A percentile compares a stretch with the other conserved stretches of the same genome.
These are phyloP conservation scores for Dorcus parallelipipedus DNA, from an alignment of 2,888 invertebrate species.

Conservation along the genomic window DNA sequence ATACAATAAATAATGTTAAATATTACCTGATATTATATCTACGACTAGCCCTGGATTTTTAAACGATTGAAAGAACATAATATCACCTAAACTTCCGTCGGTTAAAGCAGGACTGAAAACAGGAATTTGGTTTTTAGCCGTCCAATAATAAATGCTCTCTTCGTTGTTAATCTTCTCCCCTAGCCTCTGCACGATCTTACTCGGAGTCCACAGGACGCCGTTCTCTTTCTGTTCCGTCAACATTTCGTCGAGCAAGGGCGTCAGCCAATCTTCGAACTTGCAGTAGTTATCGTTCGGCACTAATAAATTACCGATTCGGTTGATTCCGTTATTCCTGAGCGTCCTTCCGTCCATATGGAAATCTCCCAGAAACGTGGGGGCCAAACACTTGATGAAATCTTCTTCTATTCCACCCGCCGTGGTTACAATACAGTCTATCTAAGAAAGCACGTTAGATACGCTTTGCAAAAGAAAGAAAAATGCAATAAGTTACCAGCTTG, in stretches of 20 bases:
- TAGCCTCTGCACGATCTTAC: constrained; percentile 76
- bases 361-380: constrained; percentile 90
- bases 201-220: constrained; percentile 85
- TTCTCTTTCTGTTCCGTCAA: constrained; percentile 78
- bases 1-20: not conserved
- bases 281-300: constrained; percentile 99
- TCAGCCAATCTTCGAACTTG: constrained; percentile 95
- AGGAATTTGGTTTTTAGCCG: constrained; percentile 93
- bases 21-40: constrained; percentile 80
- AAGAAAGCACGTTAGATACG: constrained; percentile 20
- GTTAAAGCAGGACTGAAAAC: constrained; percentile 97
- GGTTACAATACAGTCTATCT: constrained; percentile 94
- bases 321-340: constrained; percentile 82
- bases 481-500: constrained; percentile 58
- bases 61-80: constrained; percentile 97
- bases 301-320: constrained; percentile 82
- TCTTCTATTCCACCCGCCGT: constrained; percentile 98
- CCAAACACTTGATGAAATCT: constrained; percentile 97
- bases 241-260: constrained; percentile 89
- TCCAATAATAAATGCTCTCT: constrained; percentile 96
- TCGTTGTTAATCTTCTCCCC: constrained; percentile 89
- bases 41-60: constrained; percentile 87
- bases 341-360: constrained; percentile 78
- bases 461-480: not conserved
- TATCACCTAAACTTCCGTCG: constrained; percentile 96